Percentiles rank a stretch among this genome's conserved stretches.
phyloP scores from a whole-genome alignment of 2,888 invertebrate species.

The Ramazzottius varieornatus region DNA sequence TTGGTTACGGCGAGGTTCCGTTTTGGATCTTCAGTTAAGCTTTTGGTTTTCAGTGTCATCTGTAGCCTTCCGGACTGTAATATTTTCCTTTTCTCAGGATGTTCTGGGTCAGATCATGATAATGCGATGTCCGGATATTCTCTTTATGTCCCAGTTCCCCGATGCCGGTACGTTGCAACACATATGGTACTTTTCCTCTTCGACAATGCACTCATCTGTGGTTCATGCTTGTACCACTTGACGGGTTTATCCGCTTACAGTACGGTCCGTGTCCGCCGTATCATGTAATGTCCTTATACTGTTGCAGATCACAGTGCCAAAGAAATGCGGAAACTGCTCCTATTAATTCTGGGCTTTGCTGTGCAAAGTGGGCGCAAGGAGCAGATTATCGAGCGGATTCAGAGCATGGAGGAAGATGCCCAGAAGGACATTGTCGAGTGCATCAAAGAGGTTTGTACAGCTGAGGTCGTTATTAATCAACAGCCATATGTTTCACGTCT shows the following conservation, averaged over 20 bases:
- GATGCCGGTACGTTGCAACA: background rate
- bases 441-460: background rate
- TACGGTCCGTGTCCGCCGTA: background rate
- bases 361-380: background rate
- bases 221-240: background rate
- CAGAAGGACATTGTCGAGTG: slow-evolving; percentile 1
- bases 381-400: background rate
- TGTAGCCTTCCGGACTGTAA: too few species aligned
- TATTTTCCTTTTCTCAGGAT: background rate
- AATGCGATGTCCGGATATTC: background rate
- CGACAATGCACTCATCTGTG: background rate
- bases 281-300: background rate
- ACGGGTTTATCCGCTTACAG: background rate
- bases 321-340: background rate
- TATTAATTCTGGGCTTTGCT: background rate
- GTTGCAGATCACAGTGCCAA: background rate
- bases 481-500: too few species aligned
- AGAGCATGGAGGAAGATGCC: background rate
- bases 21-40: too few species aligned
- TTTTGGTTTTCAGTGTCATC: too few species aligned
- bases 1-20: too few species aligned
- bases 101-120: background rate
- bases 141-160: background rate
- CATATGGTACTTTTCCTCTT: too few species aligned
- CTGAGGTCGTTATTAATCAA: too few species aligned